Conservation (phyloP, 1,140 invertebrate species). For the Hypothenemus hampei region DNA sequence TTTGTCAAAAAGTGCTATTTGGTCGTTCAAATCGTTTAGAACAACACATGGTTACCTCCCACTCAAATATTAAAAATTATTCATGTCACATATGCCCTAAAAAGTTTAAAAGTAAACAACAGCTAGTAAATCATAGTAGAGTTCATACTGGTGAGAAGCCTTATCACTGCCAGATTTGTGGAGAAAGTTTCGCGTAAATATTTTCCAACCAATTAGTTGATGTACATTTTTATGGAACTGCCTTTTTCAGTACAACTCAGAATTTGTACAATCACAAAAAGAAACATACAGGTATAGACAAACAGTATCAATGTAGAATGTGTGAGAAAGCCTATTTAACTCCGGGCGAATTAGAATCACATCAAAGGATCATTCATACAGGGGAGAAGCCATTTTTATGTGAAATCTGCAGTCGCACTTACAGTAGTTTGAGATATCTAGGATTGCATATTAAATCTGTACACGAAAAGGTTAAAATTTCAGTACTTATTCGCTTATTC, state of each 20-base stretch:
- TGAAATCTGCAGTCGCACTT: constrained; percentile 19
- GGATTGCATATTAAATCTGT: constrained; percentile 18
- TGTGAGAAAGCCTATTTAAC: constrained; percentile 18
- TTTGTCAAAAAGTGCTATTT: constrained; percentile 16
- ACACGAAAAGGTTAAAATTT: constrained; percentile 13
- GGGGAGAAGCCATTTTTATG: constrained; percentile 14
- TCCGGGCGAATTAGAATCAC: constrained; percentile 9
- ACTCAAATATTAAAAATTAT: constrained; percentile 15
- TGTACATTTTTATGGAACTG: background rate
- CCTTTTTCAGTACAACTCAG: constrained; percentile 6
- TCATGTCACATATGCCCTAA: constrained; percentile 8
- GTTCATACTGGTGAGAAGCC: constrained; percentile 17
- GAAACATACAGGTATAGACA: constrained; percentile 11
- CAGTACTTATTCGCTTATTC: background rate
- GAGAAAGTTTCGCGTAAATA: constrained; percentile 10
- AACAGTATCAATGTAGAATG: constrained; percentile 10
- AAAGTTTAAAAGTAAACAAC: constrained; percentile 17
- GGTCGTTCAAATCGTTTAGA: constrained; percentile 14
- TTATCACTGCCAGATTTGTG: constrained; percentile 10
- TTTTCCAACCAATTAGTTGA: background rate
- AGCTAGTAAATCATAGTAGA: constrained; percentile 7
- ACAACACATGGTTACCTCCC: constrained; percentile 14
- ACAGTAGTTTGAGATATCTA: constrained; percentile 10
- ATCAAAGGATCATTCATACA: constrained; percentile 13
- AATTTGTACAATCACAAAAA: constrained; percentile 20